Evolutionary conservation across 2,797 vertebrate genomes (phyloP).

Genomic region (Ataeniobius toweri): DNA sequence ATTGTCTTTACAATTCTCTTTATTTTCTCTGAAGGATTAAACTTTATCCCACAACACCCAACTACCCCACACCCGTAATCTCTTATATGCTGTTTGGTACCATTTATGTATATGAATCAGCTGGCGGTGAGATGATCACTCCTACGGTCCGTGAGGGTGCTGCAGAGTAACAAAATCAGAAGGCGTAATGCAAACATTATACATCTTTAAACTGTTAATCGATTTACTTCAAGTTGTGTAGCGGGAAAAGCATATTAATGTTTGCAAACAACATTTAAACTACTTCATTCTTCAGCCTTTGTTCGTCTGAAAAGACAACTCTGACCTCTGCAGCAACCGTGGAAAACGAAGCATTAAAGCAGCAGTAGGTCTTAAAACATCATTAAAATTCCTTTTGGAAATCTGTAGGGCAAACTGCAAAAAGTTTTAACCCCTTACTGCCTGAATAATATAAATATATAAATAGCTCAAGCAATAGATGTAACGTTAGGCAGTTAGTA

Average conservation of each 20-base stretch:
- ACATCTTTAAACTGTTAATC: background rate
- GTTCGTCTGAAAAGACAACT: background rate
- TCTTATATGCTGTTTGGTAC: no score
- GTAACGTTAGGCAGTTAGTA: no score
- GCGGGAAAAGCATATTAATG: background rate
- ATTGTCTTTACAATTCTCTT: constrained; percentile 1
- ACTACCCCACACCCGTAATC: no score
- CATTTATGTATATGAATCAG: background rate
- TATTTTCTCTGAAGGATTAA: background rate
- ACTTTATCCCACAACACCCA: background rate
- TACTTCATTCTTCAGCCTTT: background rate
- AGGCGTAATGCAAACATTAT: background rate
- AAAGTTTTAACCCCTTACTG: no score
- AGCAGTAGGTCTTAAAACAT: background rate
- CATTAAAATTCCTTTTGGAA: no score
- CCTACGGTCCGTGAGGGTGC: background rate
- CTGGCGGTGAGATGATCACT: background rate
- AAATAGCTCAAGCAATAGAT: no score
- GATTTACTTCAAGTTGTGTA: background rate
- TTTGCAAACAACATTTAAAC: background rate
- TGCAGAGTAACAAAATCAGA: background rate
- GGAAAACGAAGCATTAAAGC: background rate
- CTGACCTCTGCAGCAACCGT: background rate
- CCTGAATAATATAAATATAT: no score
- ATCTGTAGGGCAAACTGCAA: no score